Evolutionary conservation across 2,888 invertebrate genomes (phyloP).

Genomic region (Phyllotreta cruciferae): DNA sequence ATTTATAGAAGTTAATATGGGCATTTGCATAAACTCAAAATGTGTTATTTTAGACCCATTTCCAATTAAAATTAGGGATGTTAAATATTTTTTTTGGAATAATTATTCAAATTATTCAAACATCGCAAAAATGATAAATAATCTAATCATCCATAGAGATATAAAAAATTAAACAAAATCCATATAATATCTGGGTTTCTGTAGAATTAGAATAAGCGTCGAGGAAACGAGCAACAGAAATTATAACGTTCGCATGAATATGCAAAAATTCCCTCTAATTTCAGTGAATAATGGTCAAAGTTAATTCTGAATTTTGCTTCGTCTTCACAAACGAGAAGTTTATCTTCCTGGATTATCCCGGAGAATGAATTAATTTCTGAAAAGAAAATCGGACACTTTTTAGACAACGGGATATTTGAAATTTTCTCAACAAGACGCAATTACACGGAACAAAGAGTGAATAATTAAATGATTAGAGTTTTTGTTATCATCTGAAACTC

Average conservation of each 20-base stretch:
- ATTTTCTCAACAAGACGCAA: conserved; percentile 7
- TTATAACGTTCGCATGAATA: conserved; percentile 24
- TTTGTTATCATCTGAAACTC: background rate
- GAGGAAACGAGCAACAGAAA: conserved; percentile 13
- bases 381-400: conserved; percentile 8
- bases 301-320: conserved; percentile 23
- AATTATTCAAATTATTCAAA: too few species aligned
- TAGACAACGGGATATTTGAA: background rate
- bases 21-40: too few species aligned
- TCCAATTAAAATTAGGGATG: too few species aligned
- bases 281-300: conserved; percentile 26
- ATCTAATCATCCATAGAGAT: too few species aligned
- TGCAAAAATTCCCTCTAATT: conserved; percentile 24
- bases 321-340: conserved; percentile 13
- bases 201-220: conserved; percentile 7
- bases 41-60: too few species aligned
- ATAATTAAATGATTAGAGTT: background rate
- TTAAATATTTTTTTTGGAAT: too few species aligned
- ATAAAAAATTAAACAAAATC: too few species aligned
- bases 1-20: too few species aligned
- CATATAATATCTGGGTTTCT: too few species aligned
- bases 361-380: conserved; percentile 18
- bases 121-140: too few species aligned
- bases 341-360: conserved; percentile 21
- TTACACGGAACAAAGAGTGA: background rate